Conservation (phyloP, 2,797 vertebrate species). For the Syndactyla subalaris region DNA sequence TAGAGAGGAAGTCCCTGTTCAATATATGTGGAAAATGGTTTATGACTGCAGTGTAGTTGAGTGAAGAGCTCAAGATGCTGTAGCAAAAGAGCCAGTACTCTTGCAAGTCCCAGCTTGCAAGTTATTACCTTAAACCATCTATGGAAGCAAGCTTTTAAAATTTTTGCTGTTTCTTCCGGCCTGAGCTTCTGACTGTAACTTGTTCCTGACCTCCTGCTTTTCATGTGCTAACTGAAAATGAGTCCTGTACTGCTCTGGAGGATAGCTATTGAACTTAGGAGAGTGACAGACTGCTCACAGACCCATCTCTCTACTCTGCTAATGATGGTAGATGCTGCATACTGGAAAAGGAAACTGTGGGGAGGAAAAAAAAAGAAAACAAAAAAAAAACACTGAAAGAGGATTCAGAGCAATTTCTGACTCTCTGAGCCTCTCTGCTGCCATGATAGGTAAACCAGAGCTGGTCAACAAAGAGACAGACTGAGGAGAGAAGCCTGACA, state of each 20-base stretch:
- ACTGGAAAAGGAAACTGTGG: neutral
- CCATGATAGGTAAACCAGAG: neutral
- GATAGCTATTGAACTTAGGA: neutral
- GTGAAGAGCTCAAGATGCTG: neutral
- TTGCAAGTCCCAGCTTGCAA: neutral
- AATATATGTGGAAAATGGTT: neutral
- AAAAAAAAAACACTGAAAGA: neutral
- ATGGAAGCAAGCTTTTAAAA: neutral
- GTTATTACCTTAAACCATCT: neutral
- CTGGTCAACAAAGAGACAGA: neutral
- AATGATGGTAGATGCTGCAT: neutral
- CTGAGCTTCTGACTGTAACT: neutral
- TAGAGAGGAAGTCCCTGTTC: neutral
- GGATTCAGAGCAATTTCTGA: neutral
- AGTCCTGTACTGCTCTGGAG: neutral
- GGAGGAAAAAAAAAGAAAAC: neutral
- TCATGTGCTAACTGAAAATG: neutral
- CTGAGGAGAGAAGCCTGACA: neutral
- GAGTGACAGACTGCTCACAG: neutral
- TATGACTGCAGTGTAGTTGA: accelerated
- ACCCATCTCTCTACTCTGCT: neutral
- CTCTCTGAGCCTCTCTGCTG: neutral
- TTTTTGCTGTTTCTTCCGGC: neutral
- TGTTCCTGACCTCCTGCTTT: neutral
- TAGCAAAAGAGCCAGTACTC: neutral